Evolutionary conservation across 2,797 vertebrate species (phyloP), one percentile per base, ranked within the genome.

Genomic region (Paramormyrops hopkinsi): DNA sequence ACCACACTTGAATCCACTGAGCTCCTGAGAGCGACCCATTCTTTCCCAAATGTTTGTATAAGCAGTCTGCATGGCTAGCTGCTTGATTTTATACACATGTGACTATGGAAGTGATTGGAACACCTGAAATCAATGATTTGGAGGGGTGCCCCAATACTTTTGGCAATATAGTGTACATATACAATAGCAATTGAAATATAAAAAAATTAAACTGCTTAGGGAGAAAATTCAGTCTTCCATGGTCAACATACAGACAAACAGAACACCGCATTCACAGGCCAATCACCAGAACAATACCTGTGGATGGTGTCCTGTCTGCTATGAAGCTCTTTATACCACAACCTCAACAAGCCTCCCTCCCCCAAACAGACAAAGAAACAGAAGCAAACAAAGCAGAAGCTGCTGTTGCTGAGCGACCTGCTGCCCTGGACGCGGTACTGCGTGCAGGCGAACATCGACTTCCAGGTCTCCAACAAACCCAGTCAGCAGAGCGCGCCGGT

Each of bases 381-480:
- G 0, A 54, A 2, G 14, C 0, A 14, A 1, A 0, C 59, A 0
- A 56, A 48, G 0, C 93, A 94, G 76, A 93, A 87, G 76, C 88
- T 37, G 3, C 14, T 93, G 7, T 33, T 93, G 54, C 90, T 96
- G 19, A 0, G 0, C 0, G 0, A 90, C 0, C 90, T 96, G 90
- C 89, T 93, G 0, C 92, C 92, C 2, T 0, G 83, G 91, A 93
- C 90, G 1, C 51, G 37, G 5, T 96, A 96, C 92, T 96, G 96
- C 1, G 6, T 89, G 4, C 87, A 90, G 56, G 91, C 87, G 1
- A 25, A 62, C 7, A 87, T 91, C 29, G 17, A 50, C 56, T 9
- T 91, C 1, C 76, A 11, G 0, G 19, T 0, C 0, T 88, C 41
- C 29, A 0, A 12, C 3, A 88, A 62, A 1, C 12, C 3, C 4